Evolutionary conservation across 2,797 vertebrate species (phyloP).

Genomic region (Platalea minor): DNA sequence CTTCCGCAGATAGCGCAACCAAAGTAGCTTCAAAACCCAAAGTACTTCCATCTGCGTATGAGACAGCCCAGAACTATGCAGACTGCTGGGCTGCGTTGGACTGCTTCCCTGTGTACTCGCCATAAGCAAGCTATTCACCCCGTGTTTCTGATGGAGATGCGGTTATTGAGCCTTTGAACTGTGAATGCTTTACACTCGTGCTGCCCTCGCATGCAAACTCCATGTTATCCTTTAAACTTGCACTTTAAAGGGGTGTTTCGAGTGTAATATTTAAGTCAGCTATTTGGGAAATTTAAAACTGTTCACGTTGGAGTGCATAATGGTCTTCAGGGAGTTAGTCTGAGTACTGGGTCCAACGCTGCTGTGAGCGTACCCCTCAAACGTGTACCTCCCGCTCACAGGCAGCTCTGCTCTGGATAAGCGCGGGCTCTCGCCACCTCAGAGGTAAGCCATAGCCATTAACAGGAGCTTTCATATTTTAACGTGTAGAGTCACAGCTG

Average conservation of each 20-base stretch:
- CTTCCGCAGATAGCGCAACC: background rate
- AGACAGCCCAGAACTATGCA: background rate
- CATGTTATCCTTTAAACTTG: background rate
- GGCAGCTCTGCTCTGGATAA: background rate
- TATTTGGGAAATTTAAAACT: constrained; percentile 10
- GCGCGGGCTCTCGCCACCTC: background rate
- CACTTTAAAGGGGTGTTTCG: background rate
- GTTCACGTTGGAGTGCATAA: background rate
- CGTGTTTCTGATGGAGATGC: background rate
- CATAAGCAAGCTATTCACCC: constrained; percentile 18
- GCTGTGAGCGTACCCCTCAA: background rate
- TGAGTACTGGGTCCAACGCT: background rate
- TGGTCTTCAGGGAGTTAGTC: background rate
- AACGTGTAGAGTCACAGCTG: background rate
- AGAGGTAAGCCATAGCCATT: background rate
- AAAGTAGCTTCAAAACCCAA: background rate
- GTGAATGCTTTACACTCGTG: background rate
- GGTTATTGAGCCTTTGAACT: constrained; percentile 43
- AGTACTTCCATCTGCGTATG: constrained; percentile 34
- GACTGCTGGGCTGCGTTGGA: background rate
- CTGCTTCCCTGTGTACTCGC: background rate
- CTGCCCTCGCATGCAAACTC: background rate
- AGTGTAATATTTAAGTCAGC: background rate
- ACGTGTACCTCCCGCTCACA: background rate
- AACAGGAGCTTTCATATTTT: background rate